Base-by-base conservation (phyloP, 2,888 invertebrate species). In the Xylota segnis region DNA sequence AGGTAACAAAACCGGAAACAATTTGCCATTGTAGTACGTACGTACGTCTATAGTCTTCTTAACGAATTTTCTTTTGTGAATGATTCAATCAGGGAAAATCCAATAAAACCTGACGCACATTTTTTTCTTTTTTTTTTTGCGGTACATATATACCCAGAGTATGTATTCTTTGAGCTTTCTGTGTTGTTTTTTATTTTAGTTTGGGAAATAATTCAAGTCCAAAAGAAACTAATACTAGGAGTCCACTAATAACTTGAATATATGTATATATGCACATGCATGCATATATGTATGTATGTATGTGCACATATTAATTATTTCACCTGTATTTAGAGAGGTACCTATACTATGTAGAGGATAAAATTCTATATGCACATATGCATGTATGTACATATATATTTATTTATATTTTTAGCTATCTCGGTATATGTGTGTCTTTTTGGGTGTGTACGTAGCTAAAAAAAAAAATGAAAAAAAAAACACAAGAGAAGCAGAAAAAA, bases 1-100 rank as follows among this genome's bases (percentile, higher is more conserved):
- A 72, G 65, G 71, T 77, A 77, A 66, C 32, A 65, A 9, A 71
- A 77, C 83, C 37, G 83, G 54, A 77, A 83, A 66, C 12, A 61
- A 43, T 52, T 71, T 76, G 29, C 47, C 45, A 61, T 50, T 63
- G 23, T 18, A 18, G 16, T 37, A 37, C 37, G 50, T 52, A 27
- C 1, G 6, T 34, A 61, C n/a, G 5, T 29, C 29, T 16, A 27
- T 29, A 18, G 18, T 18, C 3, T 2, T 45, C 50, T n/a, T 9
- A 18, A 63, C 7, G 40, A 9, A 18, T 29, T 12, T 43, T 27
- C 14, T 37, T 29, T 16, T 54, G 6, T 54, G 14, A 47, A 47
- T 37, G 43, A 47, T 71, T 45, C 18, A 70, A 56, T 70, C 40
- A 4, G 65, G 23, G 37, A 37, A 54, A 68, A 54, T 56, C 56